phyloP scores from a whole-genome alignment of 37 sponge, comb jelly and placozoan species.

The Spongia lamella region DNA sequence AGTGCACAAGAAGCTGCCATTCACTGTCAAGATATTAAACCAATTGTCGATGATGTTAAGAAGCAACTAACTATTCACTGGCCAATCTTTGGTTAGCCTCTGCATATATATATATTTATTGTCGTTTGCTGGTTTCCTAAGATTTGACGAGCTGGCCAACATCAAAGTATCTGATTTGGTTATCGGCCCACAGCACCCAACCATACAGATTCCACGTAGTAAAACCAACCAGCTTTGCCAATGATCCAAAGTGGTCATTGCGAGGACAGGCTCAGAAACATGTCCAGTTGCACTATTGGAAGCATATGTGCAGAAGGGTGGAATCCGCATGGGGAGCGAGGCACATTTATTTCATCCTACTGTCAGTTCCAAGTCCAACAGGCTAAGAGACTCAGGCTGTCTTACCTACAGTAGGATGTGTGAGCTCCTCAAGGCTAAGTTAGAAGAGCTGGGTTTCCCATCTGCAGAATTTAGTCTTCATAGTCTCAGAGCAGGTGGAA shows the following conservation, averaged over 20 bases:
- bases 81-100: no score
- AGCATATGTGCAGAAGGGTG: constrained; percentile 1
- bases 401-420: constrained; percentile 22
- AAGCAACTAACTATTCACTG: no score
- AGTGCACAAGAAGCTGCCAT: no score
- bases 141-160: no score
- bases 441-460: constrained; percentile 9
- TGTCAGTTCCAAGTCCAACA: not conserved
- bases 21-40: no score
- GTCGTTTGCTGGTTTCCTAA: no score
- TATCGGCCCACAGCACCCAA: no score
- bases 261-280: constrained; percentile 22
- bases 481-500: constrained; percentile 41
- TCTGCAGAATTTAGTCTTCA: constrained; percentile 11
- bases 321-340: not conserved
- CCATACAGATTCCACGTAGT: no score
- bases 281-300: constrained; percentile 36
- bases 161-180: no score
- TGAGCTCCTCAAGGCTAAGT: constrained; percentile 12
- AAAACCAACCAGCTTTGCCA: constrained; percentile 34
- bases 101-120: no score
- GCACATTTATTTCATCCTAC: constrained; percentile 3
- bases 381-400: constrained; percentile 2
- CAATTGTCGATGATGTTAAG: no score
- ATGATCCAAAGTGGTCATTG: constrained; percentile 7